These are phyloP conservation scores for Leptinotarsa lineolata DNA, from an alignment of 1,140 invertebrate species.

Conservation along the genomic window DNA sequence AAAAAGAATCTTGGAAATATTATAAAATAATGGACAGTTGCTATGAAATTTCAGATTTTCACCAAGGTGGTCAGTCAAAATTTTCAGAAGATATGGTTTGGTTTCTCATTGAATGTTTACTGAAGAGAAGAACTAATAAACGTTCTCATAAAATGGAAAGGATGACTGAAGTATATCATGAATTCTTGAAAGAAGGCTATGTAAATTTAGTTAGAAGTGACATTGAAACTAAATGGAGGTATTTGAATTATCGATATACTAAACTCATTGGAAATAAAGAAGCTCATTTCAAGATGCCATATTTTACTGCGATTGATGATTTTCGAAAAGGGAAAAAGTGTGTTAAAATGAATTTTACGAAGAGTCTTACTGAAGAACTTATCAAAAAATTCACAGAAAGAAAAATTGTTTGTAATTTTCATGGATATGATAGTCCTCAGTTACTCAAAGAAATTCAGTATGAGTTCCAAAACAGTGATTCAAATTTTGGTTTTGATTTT, in stretches of 20 bases:
- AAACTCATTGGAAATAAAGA: slow-evolving; percentile 3
- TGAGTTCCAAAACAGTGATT: not conserved
- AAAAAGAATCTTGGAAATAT: slow-evolving; percentile 20
- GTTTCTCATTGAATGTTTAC: slow-evolving; percentile 14
- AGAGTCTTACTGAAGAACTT: not conserved
- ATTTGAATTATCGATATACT: slow-evolving; percentile 10
- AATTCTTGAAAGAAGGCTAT: slow-evolving; percentile 7
- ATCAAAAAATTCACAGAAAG: slow-evolving; percentile 4
- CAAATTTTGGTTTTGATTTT: slow-evolving; percentile 9
- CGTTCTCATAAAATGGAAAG: not conserved
- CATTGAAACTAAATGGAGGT: slow-evolving; percentile 17
- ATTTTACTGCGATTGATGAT: not conserved
- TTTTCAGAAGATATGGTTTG: slow-evolving; percentile 17
- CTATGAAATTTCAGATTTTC: slow-evolving; percentile 11
- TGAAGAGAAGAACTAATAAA: slow-evolving; percentile 4
- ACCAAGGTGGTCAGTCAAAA: slow-evolving; percentile 4
- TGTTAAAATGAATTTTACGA: slow-evolving; percentile 13
- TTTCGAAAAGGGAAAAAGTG: slow-evolving; percentile 6
- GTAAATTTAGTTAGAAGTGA: slow-evolving; percentile 1
- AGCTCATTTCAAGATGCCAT: not conserved
- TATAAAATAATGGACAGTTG: slow-evolving; percentile 17
- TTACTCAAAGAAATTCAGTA: slow-evolving; percentile 1
- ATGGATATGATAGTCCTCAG: slow-evolving; percentile 12
- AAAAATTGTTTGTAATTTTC: slow-evolving; percentile 2
- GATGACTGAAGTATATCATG: slow-evolving; percentile 2